Evolutionary conservation across 2,888 invertebrate genomes (phyloP), one percentile per base, ranked within the genome.

Genomic region (Drosophila parthenogenetica): DNA sequence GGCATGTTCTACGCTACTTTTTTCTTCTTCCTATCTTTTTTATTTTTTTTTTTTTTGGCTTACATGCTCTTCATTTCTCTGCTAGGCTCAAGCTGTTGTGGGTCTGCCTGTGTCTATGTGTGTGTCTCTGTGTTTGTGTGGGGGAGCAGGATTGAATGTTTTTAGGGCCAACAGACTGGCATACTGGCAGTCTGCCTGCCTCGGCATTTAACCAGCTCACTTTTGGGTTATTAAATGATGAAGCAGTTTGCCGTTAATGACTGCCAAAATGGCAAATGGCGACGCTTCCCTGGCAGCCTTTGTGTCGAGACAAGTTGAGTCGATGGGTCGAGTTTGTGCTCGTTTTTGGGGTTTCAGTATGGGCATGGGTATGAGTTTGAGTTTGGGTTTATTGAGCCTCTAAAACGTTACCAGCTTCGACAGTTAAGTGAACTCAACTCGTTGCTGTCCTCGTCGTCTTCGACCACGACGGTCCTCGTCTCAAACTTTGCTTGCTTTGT

Each of bases 181-280:
- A 29, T 29, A 29, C 29, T 29, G 29, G 29, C 29, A 29, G 29
- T 29, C 29, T 29, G 75, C 53, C 80, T 64, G 73, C 68, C 71
- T 70, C 83, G 82, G 81, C 89, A 89, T 89, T 85, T 85, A 85
- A 89, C 89, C 87, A 87, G 87, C 87, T 89, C 89, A 85, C 89
- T 87, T 87, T 89, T 89, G 87, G 87, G 87, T 89, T 86, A 87
- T 89, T 86, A 86, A 86, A 86, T 86, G 89, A 87, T 89, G 89
- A 83, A 86, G 89, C 86, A 86, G 86, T 86, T 86, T 86, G 83
- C 85, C 88, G 87, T 86, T 86, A 86, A 86, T 86, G 86, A 84
- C 86, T 86, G 85, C 80, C 88, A 85, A 84, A 87, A 85, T 87
- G 74, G 85, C 85, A 51, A 55, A 55, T 51, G 46, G 61, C 55